Evolutionary conservation across 1,140 invertebrate genomes (phyloP).

Genomic region (Oedothorax gibbosus): DNA sequence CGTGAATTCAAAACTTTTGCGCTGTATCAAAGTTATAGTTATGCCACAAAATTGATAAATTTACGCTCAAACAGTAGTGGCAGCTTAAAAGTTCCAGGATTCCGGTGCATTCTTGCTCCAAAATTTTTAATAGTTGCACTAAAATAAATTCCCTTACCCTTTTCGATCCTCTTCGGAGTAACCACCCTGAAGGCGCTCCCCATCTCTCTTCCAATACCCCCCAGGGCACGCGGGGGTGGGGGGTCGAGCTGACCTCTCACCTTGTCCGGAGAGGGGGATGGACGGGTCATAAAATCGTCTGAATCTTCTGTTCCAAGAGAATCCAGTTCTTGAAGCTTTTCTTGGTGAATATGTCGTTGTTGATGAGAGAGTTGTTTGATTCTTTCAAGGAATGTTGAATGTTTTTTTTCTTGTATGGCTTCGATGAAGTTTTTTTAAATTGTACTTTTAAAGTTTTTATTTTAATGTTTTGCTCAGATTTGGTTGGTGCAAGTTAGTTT

Average conservation of each 20-base stretch:
- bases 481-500: too few species aligned
- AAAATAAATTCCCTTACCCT: constrained; percentile 56
- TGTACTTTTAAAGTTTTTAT: too few species aligned
- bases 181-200: constrained; percentile 67
- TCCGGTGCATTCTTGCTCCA: too few species aligned
- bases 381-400: too few species aligned
- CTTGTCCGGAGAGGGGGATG: constrained; percentile 47
- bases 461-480: too few species aligned
- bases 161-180: constrained; percentile 65
- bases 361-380: background rate
- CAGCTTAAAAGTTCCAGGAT: too few species aligned
- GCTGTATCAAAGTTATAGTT: too few species aligned
- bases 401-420: too few species aligned
- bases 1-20: too few species aligned
- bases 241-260: constrained; percentile 53
- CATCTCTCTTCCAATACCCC: constrained; percentile 59
- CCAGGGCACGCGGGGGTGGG: constrained; percentile 45
- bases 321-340: background rate
- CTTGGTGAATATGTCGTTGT: background rate
- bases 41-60: too few species aligned
- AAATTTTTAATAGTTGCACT: background rate
- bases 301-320: background rate
- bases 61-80: too few species aligned
- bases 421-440: too few species aligned
- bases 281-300: constrained; percentile 37